These are phyloP conservation scores for Drosophila suboccidentalis DNA, from an alignment of 2,888 invertebrate species.

Conservation along the genomic window DNA sequence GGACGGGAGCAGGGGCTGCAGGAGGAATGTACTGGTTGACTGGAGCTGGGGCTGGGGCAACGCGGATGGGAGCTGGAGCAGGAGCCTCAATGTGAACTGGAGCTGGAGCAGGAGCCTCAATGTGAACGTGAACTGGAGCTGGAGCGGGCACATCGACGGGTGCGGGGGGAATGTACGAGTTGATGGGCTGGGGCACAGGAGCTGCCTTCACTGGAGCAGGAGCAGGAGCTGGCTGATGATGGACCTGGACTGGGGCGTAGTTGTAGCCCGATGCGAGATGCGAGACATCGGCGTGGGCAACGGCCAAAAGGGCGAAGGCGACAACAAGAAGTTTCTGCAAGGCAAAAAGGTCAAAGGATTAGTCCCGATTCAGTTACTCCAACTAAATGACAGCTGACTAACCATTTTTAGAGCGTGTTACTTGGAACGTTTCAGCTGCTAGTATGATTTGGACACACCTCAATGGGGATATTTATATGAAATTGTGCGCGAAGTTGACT, in stretches of 20 bases:
- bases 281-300: slow-evolving; percentile 77
- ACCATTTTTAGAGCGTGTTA: slow-evolving; percentile 68
- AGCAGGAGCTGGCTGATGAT: slow-evolving; percentile 32
- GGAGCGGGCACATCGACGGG: slow-evolving; percentile 57
- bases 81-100: slow-evolving; percentile 38
- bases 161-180: slow-evolving; percentile 57
- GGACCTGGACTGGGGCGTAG: slow-evolving; percentile 60
- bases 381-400: slow-evolving; percentile 33
- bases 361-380: background rate
- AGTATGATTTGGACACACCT: slow-evolving; percentile 50
- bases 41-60: slow-evolving; percentile 44
- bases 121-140: slow-evolving; percentile 36
- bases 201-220: slow-evolving; percentile 55
- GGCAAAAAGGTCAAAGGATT: slow-evolving; percentile 19
- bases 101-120: slow-evolving; percentile 44
- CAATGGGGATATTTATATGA: slow-evolving; percentile 65
- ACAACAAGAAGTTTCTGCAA: slow-evolving; percentile 76
- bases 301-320: slow-evolving; percentile 73
- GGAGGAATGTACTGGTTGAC: slow-evolving; percentile 35
- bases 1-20: slow-evolving; percentile 29
- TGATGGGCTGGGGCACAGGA: slow-evolving; percentile 44
- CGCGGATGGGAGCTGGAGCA: slow-evolving; percentile 42
- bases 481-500: slow-evolving; percentile 13
- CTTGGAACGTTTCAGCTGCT: slow-evolving; percentile 56
- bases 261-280: slow-evolving; percentile 73